Evolutionary conservation across 2,888 invertebrate species (phyloP).

Genomic region (Acleris holmiana): DNA sequence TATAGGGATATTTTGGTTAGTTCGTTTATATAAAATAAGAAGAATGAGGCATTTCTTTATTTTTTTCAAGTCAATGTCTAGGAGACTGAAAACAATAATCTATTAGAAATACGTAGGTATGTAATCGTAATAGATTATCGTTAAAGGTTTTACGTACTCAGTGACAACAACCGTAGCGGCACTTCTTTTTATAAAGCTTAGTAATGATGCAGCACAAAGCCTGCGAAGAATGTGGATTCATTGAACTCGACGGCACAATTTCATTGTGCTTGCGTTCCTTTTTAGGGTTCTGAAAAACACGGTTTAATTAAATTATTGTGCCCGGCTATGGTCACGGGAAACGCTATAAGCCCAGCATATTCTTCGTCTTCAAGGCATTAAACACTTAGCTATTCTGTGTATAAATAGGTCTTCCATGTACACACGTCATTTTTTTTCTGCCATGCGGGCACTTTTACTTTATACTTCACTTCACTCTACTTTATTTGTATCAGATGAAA

Average conservation of each 20-base stretch:
- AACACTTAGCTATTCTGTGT: no score
- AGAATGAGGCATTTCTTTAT: not conserved
- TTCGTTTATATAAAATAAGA: not conserved
- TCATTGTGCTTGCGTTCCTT: constrained; percentile 40
- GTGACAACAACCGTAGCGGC: constrained; percentile 12
- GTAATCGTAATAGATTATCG: no score
- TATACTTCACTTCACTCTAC: no score
- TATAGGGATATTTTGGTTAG: no score
- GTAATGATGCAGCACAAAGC: constrained; percentile 48
- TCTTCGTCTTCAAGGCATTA: no score
- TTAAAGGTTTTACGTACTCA: not conserved
- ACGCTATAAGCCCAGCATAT: no score
- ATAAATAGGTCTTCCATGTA: no score
- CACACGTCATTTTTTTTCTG: no score
- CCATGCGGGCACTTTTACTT: no score
- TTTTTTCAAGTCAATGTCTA: not conserved
- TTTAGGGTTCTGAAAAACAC: constrained; percentile 38
- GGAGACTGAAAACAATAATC: not conserved
- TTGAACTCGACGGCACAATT: constrained; percentile 48
- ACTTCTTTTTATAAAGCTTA: constrained; percentile 13
- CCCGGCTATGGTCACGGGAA: no score
- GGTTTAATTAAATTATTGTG: constrained; percentile 4
- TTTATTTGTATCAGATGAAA: no score
- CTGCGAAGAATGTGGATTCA: constrained; percentile 52
- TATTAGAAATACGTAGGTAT: not conserved